Conservation (phyloP, 1,140 invertebrate genomes). For the Formica exsecta region DNA sequence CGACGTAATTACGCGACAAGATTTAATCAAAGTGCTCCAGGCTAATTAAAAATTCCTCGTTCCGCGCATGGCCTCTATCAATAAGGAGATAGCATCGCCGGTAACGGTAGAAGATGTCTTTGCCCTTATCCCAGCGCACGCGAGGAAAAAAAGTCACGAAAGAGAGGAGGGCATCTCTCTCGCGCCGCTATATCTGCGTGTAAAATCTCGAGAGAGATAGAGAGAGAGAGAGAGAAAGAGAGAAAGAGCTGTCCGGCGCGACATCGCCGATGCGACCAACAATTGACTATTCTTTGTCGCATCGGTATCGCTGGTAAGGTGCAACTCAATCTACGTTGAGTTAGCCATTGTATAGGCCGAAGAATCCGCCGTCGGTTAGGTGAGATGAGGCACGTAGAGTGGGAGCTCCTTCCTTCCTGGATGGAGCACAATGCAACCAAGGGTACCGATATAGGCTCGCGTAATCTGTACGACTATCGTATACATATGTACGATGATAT, state of each 20-base stretch:
- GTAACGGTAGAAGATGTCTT: constrained; percentile 82
- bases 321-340: constrained; percentile 54
- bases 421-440: constrained; percentile 44
- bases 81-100: constrained; percentile 79
- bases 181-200: constrained; percentile 70
- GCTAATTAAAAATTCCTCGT: constrained; percentile 83
- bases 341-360: constrained; percentile 40
- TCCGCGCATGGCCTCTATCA: constrained; percentile 74
- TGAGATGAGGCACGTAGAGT: constrained; percentile 20
- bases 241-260: constrained; percentile 60
- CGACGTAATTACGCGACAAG: constrained; percentile 83
- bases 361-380: background rate
- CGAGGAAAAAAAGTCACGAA: constrained; percentile 35
- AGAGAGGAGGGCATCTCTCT: constrained; percentile 34
- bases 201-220: constrained; percentile 68
- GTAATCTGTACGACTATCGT: constrained; percentile 43
- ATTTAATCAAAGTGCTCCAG: constrained; percentile 81
- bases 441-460: constrained; percentile 37
- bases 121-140: constrained; percentile 61
- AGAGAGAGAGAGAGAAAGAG: background rate
- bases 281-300: constrained; percentile 72
- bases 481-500: constrained; percentile 11
- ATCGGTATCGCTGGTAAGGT: constrained; percentile 72
- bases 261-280: constrained; percentile 59
- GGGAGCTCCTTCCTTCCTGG: constrained; percentile 57